These are phyloP conservation scores for Thumatha senex DNA, from an alignment of 2,888 invertebrate genomes.

Conservation along the genomic window DNA sequence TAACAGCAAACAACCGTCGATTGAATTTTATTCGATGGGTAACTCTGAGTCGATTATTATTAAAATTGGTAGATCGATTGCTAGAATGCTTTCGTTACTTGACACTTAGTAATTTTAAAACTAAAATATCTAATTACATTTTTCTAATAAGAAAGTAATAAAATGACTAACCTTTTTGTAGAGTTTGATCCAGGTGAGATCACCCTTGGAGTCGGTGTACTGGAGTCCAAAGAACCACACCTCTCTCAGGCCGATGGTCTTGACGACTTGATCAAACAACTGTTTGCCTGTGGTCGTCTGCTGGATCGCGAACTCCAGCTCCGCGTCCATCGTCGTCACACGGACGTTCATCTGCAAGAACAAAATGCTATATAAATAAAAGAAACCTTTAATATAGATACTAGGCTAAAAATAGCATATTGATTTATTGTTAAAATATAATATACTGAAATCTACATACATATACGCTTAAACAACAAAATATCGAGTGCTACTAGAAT, in stretches of 20 bases:
- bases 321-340: conserved; percentile 99
- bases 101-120: too few relatives aligned
- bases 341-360: conserved; percentile 96
- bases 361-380: neutral
- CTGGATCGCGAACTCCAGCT: conserved; percentile 99
- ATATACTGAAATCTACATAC: too few relatives aligned
- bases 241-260: conserved; percentile 99
- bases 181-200: conserved; percentile 99
- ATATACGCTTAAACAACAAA: too few relatives aligned
- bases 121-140: too few relatives aligned
- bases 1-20: conserved; percentile 17
- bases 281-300: conserved; percentile 99
- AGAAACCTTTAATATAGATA: neutral
- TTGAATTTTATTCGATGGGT: conserved; percentile 4
- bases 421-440: neutral
- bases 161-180: conserved; percentile 96
- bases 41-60: conserved; percentile 3
- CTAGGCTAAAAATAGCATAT: neutral
- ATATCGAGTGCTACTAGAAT: too few relatives aligned
- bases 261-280: conserved; percentile 99
- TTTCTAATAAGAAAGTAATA: neutral
- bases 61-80: neutral
- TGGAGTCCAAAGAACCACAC: conserved; percentile 99
- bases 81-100: too few relatives aligned
- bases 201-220: conserved; percentile 99